Evolutionary conservation across 2,797 vertebrate genomes (phyloP), one percentile per base, ranked within the genome.

Genomic region (Crocidura indochinensis): DNA sequence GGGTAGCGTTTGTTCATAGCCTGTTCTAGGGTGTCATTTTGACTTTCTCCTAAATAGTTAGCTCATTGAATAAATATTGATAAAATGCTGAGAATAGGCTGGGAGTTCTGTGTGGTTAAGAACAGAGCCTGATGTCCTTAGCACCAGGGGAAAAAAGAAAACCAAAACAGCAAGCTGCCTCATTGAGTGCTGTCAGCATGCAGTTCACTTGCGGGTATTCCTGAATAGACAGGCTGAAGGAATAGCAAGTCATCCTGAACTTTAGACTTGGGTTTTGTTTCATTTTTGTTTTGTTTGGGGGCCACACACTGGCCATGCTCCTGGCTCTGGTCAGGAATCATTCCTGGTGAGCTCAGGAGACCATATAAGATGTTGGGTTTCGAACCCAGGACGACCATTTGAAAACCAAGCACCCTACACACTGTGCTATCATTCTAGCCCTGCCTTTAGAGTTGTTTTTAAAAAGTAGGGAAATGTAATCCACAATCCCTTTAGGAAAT

Each of bases 41-140:
- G 74, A 53, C 75, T 65, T 92, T 94, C 84, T 92, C 74, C 65
- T 84, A 84, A 94, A 81, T 84, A 91, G 64, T 87, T 89, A 92
- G 62, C 91, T 93, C 91, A 87, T 1, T 84, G 74, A 92, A 92
- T 91, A 95, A 95, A 96, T 95, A 94, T 94, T 95, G 92, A 88
- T 51, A 80, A 67, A 94, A 76, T 67, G 56, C 69, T 47, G 68
- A 77, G 79, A 91, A 53, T 71, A 56, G 62, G 74, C 60, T 84
- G 67, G 84, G 31, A 1, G 0, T 44, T 68, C 10, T 51, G 73
- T 74, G 53, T 60, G 71, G 31, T 7, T 62, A 92, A 76, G 77
- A 93, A 85, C 56, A 78, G 91, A 78, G 71, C 81, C 51, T 72
- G 46, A 62, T 75, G 67, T 93, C 47, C 87, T 94, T 44, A 47